A percentile compares a stretch with the other conserved stretches of the same genome.
These are phyloP conservation scores for Craniophora ligustri DNA, from an alignment of 2,888 invertebrate genomes.

Conservation along the genomic window DNA sequence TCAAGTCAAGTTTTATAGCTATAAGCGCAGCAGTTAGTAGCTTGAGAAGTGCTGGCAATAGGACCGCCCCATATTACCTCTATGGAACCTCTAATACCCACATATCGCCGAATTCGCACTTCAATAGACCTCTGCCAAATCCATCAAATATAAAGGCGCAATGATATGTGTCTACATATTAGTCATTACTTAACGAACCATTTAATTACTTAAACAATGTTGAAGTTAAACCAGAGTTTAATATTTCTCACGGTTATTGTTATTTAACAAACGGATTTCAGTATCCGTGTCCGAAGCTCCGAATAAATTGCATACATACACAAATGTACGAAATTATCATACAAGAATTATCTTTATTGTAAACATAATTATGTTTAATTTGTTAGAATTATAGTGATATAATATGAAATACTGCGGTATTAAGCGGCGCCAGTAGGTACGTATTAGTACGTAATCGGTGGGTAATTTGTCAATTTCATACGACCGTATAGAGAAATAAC, in stretches of 20 bases:
- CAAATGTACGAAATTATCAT: slow-evolving; percentile 26
- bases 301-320: slow-evolving; percentile 25
- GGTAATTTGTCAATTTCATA: slow-evolving; percentile 23
- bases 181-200: slow-evolving; percentile 5
- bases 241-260: slow-evolving; percentile 38
- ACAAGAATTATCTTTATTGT: slow-evolving; percentile 18
- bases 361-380: slow-evolving; percentile 27
- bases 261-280: slow-evolving; percentile 12
- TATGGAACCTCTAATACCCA: no score
- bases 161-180: no score
- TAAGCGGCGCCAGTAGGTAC: slow-evolving; percentile 17
- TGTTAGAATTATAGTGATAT: slow-evolving; percentile 29
- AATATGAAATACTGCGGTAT: slow-evolving; percentile 3
- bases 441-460: background rate
- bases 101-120: background rate
- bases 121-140: background rate
- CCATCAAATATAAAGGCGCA: background rate
- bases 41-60: no score
- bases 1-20: no score
- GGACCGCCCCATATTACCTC: background rate
- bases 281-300: slow-evolving; percentile 39
- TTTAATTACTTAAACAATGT: slow-evolving; percentile 11
- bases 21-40: no score
- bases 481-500: no score
- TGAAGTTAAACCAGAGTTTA: background rate